Conservation (phyloP, 2,888 invertebrate species). For the Amblyjoppa fuscipennis region DNA sequence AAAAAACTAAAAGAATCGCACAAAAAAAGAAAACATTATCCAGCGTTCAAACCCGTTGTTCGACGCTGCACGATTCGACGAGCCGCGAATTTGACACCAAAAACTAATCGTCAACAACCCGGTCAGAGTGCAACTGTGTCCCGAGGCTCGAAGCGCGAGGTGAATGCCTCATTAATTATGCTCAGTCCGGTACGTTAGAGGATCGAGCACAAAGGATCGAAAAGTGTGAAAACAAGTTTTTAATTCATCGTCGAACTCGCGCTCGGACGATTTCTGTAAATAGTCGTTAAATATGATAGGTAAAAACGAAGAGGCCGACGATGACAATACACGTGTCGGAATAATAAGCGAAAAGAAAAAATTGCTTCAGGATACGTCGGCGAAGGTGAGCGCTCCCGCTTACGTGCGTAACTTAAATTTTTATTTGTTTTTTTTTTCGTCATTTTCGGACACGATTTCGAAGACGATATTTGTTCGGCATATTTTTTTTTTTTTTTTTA, state of each 20-base stretch:
- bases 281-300: constrained; percentile 75
- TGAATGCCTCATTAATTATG: constrained; percentile 54
- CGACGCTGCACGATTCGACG: neutral
- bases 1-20: constrained; percentile 4
- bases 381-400: constrained; percentile 75
- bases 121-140: constrained; percentile 13
- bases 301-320: constrained; percentile 74
- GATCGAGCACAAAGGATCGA: constrained; percentile 12
- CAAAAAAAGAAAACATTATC: neutral
- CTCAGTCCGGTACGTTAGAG: constrained; percentile 50
- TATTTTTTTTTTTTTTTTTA: neutral
- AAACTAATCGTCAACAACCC: constrained; percentile 13
- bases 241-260: neutral
- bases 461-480: too few relatives aligned
- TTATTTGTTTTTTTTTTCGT: neutral
- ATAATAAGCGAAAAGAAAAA: constrained; percentile 79
- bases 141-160: constrained; percentile 12
- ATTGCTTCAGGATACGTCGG: constrained; percentile 77
- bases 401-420: neutral
- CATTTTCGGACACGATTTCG: neutral
- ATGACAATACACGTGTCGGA: constrained; percentile 74
- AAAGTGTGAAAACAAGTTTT: neutral
- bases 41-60: constrained; percentile 18
- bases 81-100: neutral
- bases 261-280: constrained; percentile 10